Base-by-base conservation (phyloP, 2,888 invertebrate genomes). In the Nemotelus pantherinus region DNA sequence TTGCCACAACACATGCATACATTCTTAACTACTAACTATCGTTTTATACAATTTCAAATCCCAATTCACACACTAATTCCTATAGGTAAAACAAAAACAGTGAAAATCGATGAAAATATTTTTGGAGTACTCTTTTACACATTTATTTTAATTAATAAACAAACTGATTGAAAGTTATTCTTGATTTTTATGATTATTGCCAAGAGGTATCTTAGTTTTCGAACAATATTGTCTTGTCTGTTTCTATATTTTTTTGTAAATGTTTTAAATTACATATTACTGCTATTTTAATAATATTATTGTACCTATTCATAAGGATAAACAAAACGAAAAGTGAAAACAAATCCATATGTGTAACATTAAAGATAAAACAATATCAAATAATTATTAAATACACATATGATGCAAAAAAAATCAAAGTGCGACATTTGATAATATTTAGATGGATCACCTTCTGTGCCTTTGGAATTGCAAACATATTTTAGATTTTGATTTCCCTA, bases 211-310 rank as follows among this genome's bases (percentile, higher is more conserved):
- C 9, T n/a, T 65, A 47, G 6, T 65, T 65, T 65, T 65, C 65
- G 63, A 65, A 45, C 65, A 65, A 65, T 65, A 25, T 25, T 25
- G 25, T 47, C 65, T 45, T 65, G 65, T 65, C 44, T 65, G 65
- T 65, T 65, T 25, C 25, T 25, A 25, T 25, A 25, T 25, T 63
- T 63, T 39, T 57, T 65, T 65, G 65, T 65, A 65, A 65, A 65
- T 65, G 65, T 65, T 65, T 65, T 47, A n/a, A 65, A 44, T 65
- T 65, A 47, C 47, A 65, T 65, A 65, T 45, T 65, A 45, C 44
- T 65, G 25, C 25, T 25, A 25, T 25, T 45, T 65, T 65, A 65
- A 45, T 53, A 58, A 10, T 65, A 43, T 65, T 65, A 65, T 63
- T 65, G 65, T 65, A 65, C 9, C 65, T 44, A 45, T 65, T 65